Base-by-base conservation (phyloP, 2,888 invertebrate species). In the Amphipoea lucens region DNA sequence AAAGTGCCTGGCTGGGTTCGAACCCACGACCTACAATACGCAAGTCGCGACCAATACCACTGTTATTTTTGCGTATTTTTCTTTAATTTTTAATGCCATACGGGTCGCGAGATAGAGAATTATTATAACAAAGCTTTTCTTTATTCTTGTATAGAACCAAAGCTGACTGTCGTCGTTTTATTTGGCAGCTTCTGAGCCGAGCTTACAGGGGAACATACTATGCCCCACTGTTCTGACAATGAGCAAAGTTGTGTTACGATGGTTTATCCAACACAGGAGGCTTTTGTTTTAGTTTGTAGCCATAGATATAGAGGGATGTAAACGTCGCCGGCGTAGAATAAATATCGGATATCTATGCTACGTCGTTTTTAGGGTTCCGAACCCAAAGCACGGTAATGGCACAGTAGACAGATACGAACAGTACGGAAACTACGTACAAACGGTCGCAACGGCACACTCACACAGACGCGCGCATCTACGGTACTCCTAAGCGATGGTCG, bases 141-240 rank as follows among this genome's bases (percentile, higher is more conserved):
- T 54, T 74, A 63, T 71, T n/a, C 72, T 45, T 54, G n/a, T 45
- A 17, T 57, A 65, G 40, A 68, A 79, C 73, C 81, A 57, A 65
- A 73, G 42, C 54, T 36, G 63, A 54, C n/a, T 54, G 20, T 20
- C 36, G 14, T 63, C 45, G 63, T 81, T 79, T 81, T 81, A 73
- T 79, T 79, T 73, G 54, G 45, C 36, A 29, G 36, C 54, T 48
- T 4, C 63, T 73, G 74, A 81, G 63, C 63, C 23, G 45, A 45
- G 63, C 81, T 79, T 73, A 81, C 63, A 14, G 36, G 51, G 72
- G 20, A 36, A 73, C 36, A 7, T 73, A 79, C 81, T 81, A 45
- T 57, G 51, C 14, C 11, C 20, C 65, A 29, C 20, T 54, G 72
- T 54, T 73, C 36, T n/a, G 23, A 20, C 63, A 54, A 63, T 36